Base-by-base conservation (phyloP, 2,888 invertebrate genomes). In the Napeogenes sylphis region DNA sequence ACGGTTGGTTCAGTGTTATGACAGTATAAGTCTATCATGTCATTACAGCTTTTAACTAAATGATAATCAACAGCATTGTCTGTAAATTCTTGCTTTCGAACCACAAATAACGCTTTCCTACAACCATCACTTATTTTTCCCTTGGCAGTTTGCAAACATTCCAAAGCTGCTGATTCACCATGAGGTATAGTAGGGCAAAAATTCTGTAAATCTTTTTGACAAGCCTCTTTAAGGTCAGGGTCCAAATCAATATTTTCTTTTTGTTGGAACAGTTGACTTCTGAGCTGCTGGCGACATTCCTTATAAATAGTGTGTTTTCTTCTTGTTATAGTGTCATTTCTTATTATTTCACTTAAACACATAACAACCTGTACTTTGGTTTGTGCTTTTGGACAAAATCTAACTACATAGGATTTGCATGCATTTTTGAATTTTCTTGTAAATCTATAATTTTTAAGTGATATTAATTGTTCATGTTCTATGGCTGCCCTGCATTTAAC, bases 391-490 rank as follows among this genome's bases (percentile, higher is more conserved):
- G 92, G 92, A 82, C 94, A 94, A 78, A 92, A 93, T 67, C 93
- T 90, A 61, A 92, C 91, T 0, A 97, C 97, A 81, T 95, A 94
- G 3, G 94, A 93, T 74, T 95, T 95, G 77, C 99, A 99, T 0
- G 98, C 96, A 81, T 98, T 94, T 86, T 98, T 98, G 83, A 99
- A 99, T 83, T 97, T 97, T 75, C 95, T 95, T 1, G 96, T 97
- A 81, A 99, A 99, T 75, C 95, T 95, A 84, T 97, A 98, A 85
- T 97, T 97, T 83, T 98, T 97, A 69, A 99, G 82, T 3, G 97
- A 95, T 67, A 98, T 95, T 66, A 99, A 91, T 86, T 99, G 99
- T 79, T 98, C 98, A 90, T 99, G 99, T 86, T 99, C 99, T 58
- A 99, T 95, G 66, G 98, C 97, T 46, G 96, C 96, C 68, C 95